Percentiles rank a stretch among this genome's conserved stretches.
phyloP scores from a whole-genome alignment of 2,113 vertebrate genomes.

The Prochilodus magdalenae region DNA sequence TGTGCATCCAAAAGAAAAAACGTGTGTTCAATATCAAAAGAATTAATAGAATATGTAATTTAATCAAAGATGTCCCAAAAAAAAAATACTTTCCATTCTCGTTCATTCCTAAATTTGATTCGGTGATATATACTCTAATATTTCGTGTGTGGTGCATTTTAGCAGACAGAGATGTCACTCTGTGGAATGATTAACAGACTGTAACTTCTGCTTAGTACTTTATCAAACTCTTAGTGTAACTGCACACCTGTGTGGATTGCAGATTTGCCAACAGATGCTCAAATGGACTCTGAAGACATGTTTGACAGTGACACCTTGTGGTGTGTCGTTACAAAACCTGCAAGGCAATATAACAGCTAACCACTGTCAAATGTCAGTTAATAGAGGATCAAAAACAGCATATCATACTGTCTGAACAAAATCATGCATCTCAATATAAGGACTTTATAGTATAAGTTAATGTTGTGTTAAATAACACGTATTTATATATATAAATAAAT shows the following conservation, averaged over 20 bases:
- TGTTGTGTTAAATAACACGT: too few species aligned
- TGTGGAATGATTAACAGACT: neutral
- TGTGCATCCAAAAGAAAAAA: too few species aligned
- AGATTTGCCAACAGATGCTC: constrained; percentile 43
- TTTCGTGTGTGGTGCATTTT: constrained; percentile 5
- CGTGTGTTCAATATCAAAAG: too few species aligned
- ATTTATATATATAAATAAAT: too few species aligned
- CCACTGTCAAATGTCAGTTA: neutral
- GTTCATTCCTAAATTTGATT: too few species aligned
- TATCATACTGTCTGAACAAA: too few species aligned
- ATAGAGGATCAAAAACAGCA: too few species aligned
- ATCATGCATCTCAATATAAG: too few species aligned
- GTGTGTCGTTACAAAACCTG: constrained; percentile 50
- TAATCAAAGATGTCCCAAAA: too few species aligned
- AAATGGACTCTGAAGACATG: constrained; percentile 15
- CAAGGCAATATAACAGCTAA: neutral
- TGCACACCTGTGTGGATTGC: constrained; percentile 7
- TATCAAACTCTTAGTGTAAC: constrained; percentile 2
- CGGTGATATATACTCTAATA: neutral
- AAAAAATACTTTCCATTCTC: too few species aligned
- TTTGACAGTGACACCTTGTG: constrained; percentile 72
- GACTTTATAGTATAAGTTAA: too few species aligned
- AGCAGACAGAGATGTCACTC: neutral
- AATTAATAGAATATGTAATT: too few species aligned
- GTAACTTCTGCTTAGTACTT: neutral